Conservation (phyloP, 2,797 vertebrate genomes). For the Geotrypetes seraphini region DNA sequence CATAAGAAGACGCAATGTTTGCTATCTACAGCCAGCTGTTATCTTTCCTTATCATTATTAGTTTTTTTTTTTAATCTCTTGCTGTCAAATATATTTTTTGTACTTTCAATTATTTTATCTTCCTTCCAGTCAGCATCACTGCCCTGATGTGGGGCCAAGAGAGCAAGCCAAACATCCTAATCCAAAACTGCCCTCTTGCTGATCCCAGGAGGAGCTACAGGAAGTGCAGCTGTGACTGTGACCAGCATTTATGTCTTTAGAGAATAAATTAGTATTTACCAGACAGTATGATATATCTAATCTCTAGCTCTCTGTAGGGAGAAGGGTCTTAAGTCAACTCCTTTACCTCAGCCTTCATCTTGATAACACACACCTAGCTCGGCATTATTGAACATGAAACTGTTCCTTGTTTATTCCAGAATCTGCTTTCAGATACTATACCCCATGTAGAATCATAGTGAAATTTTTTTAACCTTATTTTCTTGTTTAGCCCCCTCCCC, state of each 20-base stretch:
- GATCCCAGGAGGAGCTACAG: constrained; percentile 5
- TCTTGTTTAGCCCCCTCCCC: no score
- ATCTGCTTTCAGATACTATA: neutral
- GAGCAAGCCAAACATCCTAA: neutral
- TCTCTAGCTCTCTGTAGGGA: constrained; percentile 3
- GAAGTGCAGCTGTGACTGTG: constrained; percentile 1
- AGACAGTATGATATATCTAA: constrained; percentile 7
- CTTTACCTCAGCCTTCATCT: constrained; percentile 1
- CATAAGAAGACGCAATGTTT: no score
- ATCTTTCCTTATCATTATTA: no score
- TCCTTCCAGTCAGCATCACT: neutral
- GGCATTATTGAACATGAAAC: no score
- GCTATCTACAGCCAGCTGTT: no score
- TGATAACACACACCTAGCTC: neutral
- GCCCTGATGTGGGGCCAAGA: neutral
- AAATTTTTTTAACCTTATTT: no score
- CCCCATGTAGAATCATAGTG: neutral
- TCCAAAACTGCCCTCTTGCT: neutral
- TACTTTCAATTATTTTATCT: neutral
- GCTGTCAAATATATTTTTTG: no score
- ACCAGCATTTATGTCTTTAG: constrained; percentile 16
- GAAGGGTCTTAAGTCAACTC: neutral
- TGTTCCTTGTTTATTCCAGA: neutral
- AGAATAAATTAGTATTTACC: constrained; percentile 11
- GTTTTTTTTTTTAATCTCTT: no score